Evolutionary conservation across 2,888 invertebrate species (phyloP).

Genomic region (Rhaphigaster nebulosa): DNA sequence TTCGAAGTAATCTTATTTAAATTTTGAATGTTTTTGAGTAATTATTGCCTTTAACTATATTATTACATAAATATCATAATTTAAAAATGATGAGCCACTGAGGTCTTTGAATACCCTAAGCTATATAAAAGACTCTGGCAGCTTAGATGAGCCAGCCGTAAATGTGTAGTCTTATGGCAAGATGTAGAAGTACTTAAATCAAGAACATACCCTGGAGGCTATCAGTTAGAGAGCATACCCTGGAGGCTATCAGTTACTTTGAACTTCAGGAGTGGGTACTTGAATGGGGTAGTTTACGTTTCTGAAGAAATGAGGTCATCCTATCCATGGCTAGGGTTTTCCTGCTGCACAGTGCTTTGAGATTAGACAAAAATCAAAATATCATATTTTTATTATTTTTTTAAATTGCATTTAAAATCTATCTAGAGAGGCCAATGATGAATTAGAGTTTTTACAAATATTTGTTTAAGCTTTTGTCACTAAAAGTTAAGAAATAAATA

Average conservation of each 20-base stretch:
- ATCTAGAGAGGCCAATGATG: no score
- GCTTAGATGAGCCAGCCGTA: not conserved
- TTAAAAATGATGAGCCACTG: not conserved
- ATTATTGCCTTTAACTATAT: no score
- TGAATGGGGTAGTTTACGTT: not conserved
- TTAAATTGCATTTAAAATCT: no score
- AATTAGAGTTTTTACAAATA: no score
- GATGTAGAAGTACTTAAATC: not conserved
- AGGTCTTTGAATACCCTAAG: not conserved
- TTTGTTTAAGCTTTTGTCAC: no score
- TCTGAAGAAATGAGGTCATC: not conserved
- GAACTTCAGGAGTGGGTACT: not conserved
- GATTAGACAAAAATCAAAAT: no score
- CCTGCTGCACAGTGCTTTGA: not conserved
- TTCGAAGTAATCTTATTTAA: no score
- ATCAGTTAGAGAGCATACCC: no score
- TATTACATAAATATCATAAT: not conserved
- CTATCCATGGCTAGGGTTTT: not conserved
- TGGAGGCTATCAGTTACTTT: not conserved
- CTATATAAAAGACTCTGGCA: not conserved
- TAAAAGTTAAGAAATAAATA: no score
- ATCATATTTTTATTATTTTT: no score
- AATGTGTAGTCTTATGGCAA: not conserved
- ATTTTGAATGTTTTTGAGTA: no score
- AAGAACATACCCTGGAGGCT: not conserved